These are phyloP conservation scores for Indicator indicator DNA, from an alignment of 2,113 vertebrate species.

Conservation along the genomic window DNA sequence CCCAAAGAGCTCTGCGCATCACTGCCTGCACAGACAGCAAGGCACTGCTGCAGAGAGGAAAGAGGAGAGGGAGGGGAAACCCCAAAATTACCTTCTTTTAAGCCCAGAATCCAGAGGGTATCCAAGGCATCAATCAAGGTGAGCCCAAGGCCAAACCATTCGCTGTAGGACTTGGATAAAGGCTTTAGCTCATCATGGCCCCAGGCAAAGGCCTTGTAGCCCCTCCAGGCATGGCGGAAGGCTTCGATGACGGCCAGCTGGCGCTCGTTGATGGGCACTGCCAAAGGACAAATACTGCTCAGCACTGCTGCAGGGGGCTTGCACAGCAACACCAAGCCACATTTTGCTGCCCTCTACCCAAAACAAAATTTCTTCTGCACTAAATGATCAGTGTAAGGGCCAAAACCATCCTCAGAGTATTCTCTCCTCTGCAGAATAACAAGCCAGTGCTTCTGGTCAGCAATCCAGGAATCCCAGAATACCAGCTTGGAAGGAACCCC, in stretches of 20 bases:
- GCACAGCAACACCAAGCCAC: too few species aligned
- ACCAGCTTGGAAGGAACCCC: too few species aligned
- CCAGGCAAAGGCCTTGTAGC: slow-evolving; percentile 91
- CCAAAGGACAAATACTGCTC: neutral
- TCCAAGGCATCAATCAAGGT: slow-evolving; percentile 94
- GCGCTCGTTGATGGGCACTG: slow-evolving; percentile 70
- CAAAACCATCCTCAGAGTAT: neutral
- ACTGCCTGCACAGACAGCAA: neutral
- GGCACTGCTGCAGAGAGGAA: neutral
- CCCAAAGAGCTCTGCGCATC: neutral
- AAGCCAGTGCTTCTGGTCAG: neutral
- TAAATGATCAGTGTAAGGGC: neutral
- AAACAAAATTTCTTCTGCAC: neutral
- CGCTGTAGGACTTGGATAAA: slow-evolving; percentile 87
- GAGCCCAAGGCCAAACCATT: slow-evolving; percentile 97
- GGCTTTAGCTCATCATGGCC: slow-evolving; percentile 96
- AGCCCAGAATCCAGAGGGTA: slow-evolving; percentile 96
- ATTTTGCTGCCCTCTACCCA: neutral
- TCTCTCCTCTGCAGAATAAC: neutral
- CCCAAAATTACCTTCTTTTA: slow-evolving; percentile 85
- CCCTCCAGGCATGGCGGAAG: slow-evolving; percentile 93
- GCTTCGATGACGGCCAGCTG: slow-evolving; percentile 86
- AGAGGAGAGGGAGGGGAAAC: neutral
- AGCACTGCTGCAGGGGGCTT: too few species aligned
- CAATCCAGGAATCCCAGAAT: neutral